A percentile compares a stretch with the other conserved stretches of the same genome.
Conservation (phyloP, 2,797 vertebrate species). For the Odontamblyopus rebecca region DNA sequence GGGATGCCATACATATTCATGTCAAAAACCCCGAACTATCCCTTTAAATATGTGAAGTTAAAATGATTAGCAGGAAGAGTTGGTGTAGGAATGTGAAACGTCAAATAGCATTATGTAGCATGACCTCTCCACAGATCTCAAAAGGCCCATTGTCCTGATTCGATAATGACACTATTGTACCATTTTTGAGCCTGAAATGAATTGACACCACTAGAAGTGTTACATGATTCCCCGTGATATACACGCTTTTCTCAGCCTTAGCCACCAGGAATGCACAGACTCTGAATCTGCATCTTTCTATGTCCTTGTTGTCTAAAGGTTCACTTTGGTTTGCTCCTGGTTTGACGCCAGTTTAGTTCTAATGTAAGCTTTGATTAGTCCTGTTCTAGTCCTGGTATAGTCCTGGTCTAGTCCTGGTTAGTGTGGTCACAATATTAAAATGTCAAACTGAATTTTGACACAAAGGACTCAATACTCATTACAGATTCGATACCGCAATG, state of each 20-base stretch:
- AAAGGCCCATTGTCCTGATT: constrained; percentile 62
- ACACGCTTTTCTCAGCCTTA: constrained; percentile 32
- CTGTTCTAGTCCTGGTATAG: neutral
- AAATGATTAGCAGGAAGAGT: constrained; percentile 21
- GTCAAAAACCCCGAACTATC: too few species aligned
- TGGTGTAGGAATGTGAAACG: constrained; percentile 39
- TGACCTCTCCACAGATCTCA: constrained; percentile 50
- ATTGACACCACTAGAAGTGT: constrained; percentile 53
- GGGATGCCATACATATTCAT: too few species aligned
- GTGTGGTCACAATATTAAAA: too few species aligned
- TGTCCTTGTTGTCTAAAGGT: neutral
- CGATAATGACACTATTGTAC: constrained; percentile 63
- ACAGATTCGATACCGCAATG: too few species aligned
- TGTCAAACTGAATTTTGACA: too few species aligned
- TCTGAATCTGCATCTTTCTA: constrained; percentile 25
- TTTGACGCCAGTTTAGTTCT: too few species aligned
- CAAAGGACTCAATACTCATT: too few species aligned
- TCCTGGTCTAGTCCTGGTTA: too few species aligned
- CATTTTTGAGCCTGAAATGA: constrained; percentile 33
- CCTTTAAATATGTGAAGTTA: neutral
- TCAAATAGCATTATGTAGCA: constrained; percentile 44
- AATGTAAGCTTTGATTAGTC: neutral
- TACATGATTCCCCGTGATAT: constrained; percentile 45
- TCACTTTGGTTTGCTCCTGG: too few species aligned
- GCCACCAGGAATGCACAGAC: constrained; percentile 46